These are phyloP conservation scores for Ptilodon capucinus DNA, from an alignment of 2,888 invertebrate genomes.

Conservation along the genomic window DNA sequence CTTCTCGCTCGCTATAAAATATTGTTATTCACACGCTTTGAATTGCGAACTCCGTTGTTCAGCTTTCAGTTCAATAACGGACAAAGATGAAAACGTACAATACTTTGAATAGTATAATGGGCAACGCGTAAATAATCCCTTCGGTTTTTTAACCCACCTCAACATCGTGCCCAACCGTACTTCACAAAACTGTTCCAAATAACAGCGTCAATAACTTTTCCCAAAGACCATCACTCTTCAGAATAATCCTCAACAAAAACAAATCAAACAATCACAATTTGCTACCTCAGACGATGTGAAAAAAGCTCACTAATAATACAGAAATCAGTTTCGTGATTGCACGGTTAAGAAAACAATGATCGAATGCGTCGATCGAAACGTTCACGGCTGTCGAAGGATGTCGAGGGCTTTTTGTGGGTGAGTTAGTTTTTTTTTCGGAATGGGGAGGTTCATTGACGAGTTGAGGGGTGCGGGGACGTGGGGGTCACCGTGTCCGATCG, in stretches of 20 bases:
- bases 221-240: not conserved
- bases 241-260: not conserved
- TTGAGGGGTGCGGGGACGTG: constrained; percentile 23
- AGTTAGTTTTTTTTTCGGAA: constrained; percentile 36
- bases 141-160: not conserved
- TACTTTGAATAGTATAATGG: too few relatives aligned
- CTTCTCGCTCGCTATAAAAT: too few relatives aligned
- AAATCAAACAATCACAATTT: constrained; percentile 19
- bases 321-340: constrained; percentile 57
- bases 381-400: constrained; percentile 35
- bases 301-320: constrained; percentile 11
- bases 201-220: not conserved
- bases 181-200: not conserved
- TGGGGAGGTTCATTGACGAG: constrained; percentile 56
- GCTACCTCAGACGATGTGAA: constrained; percentile 5
- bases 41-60: too few relatives aligned
- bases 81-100: too few relatives aligned
- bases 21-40: too few relatives aligned
- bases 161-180: not conserved
- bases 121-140: not conserved
- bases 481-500: constrained; percentile 54
- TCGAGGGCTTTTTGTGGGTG: constrained; percentile 29
- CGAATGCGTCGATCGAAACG: constrained; percentile 23
- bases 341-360: constrained; percentile 60
- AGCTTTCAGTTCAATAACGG: not conserved